Evolutionary conservation across 2,797 vertebrate genomes (phyloP).

Genomic region (Spinibarbus caldwelli): DNA sequence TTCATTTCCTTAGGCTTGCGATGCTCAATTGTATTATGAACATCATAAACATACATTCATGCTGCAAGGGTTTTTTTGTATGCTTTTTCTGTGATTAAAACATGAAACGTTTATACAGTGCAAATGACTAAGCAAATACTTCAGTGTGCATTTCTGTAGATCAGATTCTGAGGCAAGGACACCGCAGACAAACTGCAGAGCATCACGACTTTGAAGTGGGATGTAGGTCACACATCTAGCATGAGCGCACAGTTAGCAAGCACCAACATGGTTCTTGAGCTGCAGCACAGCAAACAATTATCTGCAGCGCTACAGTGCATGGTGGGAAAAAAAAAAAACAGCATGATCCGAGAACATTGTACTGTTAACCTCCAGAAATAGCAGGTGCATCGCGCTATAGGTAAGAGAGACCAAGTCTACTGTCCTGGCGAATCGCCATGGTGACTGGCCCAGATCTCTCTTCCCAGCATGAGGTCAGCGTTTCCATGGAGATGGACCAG

Average conservation of each 20-base stretch:
- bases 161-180: constrained; percentile 27
- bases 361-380: constrained; percentile 31
- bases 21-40: not conserved
- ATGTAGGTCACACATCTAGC: constrained; percentile 54
- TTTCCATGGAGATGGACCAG: constrained; percentile 77
- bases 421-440: constrained; percentile 78
- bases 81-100: not conserved
- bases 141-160: constrained; percentile 28
- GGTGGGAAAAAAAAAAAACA: not conserved
- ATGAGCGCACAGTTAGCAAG: constrained; percentile 31
- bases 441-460: constrained; percentile 75
- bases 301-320: not conserved
- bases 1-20: not conserved
- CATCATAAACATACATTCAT: not conserved
- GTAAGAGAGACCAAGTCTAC: constrained; percentile 74
- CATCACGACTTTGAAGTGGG: constrained; percentile 57
- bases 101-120: not conserved
- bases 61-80: too few relatives aligned
- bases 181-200: constrained; percentile 45
- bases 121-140: constrained; percentile 40
- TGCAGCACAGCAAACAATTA: constrained; percentile 9
- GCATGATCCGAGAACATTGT: not conserved
- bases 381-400: constrained; percentile 68
- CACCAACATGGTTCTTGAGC: constrained; percentile 6
- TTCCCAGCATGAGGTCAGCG: constrained; percentile 77